Evolutionary conservation across 2,888 invertebrate species (phyloP).

Genomic region (Cephus pulcher): DNA sequence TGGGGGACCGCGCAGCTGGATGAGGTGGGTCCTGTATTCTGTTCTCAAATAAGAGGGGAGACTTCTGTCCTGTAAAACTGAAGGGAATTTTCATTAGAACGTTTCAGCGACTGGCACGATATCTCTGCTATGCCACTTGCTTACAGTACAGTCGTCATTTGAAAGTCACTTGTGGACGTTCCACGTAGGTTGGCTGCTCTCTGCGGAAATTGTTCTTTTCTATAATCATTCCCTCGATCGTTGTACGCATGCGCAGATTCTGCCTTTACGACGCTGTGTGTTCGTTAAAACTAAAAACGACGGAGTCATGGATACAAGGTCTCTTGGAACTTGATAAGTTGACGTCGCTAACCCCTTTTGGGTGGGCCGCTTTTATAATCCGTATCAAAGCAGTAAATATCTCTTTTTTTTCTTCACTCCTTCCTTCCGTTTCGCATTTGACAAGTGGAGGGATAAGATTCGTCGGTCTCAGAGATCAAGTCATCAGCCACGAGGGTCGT

Average conservation of each 20-base stretch:
- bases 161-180: not conserved
- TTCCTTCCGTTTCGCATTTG: not conserved
- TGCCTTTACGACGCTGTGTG: not conserved
- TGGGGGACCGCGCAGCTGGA: not conserved
- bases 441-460: not conserved
- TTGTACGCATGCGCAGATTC: not conserved
- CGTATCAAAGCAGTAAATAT: not conserved
- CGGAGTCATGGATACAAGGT: not conserved
- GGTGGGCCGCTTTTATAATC: not conserved
- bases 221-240: not conserved
- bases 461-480: not conserved
- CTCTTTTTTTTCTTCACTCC: not conserved
- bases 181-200: not conserved
- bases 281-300: not conserved
- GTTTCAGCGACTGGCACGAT: not conserved
- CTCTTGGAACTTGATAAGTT: not conserved
- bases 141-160: not conserved
- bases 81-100: constrained; percentile 2
- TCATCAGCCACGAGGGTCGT: not conserved
- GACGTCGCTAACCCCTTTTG: not conserved
- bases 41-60: not conserved
- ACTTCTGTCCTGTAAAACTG: not conserved
- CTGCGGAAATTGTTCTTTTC: not conserved
- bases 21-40: not conserved
- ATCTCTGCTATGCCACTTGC: not conserved